Base-by-base conservation (phyloP, 30 jellyfish, hydroid and myxozoan genomes). In the Catostylus mosaicus region DNA sequence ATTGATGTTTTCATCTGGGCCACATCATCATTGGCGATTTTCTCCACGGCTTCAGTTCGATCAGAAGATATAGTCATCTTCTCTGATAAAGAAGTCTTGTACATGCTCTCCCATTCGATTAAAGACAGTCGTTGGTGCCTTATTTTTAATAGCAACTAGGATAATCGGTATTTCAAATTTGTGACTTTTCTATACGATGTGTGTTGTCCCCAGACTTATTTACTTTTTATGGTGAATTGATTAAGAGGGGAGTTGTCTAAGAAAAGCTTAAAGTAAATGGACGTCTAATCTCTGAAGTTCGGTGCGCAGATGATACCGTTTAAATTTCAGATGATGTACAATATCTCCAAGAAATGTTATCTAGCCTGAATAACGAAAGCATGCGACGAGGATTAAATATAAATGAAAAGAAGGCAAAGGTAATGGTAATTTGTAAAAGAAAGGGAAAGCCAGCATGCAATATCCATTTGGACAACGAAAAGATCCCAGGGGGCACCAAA, bases 181-280 rank as follows among this genome's bases (percentile, higher is more conserved):
- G n/a, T n/a, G n/a, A n/a, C n/a, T n/a, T n/a, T n/a, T n/a, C n/a
- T n/a, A n/a, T n/a, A n/a, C n/a, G n/a, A 43, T 43, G 56, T 43
- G 56, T 43, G 56, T 43, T 43, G 56, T 43, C 56, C 56, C 56
- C 56, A 43, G 56, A 43, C 56, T 43, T 43, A 43, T 43, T 43
- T 16, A 6, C 56, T 43, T 43, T 43, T 6, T 43, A 43, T 43
- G 56, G 56, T 16, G 56, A 43, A 43, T 16, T 43, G 56, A 43
- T 43, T 43, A 43, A 6, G 56, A 43, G 56, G 56, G 16, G 56
- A 43, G 56, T 16, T 43, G 56, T 43, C 16, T 8, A 43, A 43
- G 56, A 16, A 43, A 43, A 43, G 56, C 56, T 43, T 16, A 43
- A 43, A 43, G 56, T 43, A n/a, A 43, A 43, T 43, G 56, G 56